Conservation (phyloP, 2,797 vertebrate species). For the Molossus alvarezi region DNA sequence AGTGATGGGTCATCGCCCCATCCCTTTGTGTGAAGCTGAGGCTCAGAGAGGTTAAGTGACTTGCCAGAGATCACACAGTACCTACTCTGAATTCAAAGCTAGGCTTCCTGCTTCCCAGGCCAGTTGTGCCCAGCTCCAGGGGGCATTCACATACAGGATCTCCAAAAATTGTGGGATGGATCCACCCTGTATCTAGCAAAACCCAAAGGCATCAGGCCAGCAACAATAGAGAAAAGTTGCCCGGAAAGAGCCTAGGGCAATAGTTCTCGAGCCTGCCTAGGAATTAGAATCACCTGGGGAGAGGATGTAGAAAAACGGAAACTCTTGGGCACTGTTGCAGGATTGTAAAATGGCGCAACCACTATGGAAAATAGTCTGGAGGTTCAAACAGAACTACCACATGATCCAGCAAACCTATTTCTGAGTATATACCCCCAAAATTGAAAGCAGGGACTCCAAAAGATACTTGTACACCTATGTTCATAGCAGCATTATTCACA, state of each 20-base stretch:
- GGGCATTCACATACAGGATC: neutral
- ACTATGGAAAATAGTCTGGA: neutral
- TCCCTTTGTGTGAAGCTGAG: neutral
- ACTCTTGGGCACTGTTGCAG: too few species aligned
- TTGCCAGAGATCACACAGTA: slow-evolving; percentile 30
- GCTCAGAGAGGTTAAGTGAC: neutral
- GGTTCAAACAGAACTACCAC: neutral
- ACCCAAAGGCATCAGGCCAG: neutral
- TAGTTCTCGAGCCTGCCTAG: neutral
- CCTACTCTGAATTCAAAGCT: neutral
- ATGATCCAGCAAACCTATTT: neutral
- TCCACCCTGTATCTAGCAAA: neutral
- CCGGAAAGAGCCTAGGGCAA: neutral
- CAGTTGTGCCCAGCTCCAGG: neutral
- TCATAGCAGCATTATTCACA: neutral
- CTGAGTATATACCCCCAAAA: neutral
- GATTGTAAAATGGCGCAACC: neutral
- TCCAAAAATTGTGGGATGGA: neutral
- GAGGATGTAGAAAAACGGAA: neutral
- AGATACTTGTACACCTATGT: neutral
- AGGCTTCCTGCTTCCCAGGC: neutral
- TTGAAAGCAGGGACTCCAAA: neutral
- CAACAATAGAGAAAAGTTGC: neutral
- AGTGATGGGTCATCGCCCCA: neutral
- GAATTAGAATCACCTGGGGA: neutral